A percentile compares a stretch with the other conserved stretches of the same genome.
Evolutionary conservation across 2,113 vertebrate genomes (phyloP).

Genomic region (Microtus ochrogaster): DNA sequence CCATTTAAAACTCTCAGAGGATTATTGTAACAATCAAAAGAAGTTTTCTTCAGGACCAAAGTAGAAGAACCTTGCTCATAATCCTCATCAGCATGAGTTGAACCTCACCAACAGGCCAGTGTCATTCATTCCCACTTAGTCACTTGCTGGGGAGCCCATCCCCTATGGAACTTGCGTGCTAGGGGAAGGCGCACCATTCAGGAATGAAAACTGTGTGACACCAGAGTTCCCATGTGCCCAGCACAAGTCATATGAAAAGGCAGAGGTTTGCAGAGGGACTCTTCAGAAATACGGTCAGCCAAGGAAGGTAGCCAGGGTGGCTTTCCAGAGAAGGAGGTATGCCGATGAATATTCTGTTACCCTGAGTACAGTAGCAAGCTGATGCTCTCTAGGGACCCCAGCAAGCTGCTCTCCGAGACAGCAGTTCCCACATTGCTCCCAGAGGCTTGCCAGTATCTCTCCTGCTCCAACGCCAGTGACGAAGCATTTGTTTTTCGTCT

Average conservation of each 20-base stretch:
- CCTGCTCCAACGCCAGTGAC: background rate
- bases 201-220: background rate
- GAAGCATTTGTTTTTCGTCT: background rate
- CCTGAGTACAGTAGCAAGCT: background rate
- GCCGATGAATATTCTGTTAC: background rate
- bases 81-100: background rate
- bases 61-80: background rate
- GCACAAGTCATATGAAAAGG: background rate
- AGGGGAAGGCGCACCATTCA: background rate
- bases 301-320: background rate
- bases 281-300: background rate
- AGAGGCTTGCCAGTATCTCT: background rate
- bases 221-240: background rate
- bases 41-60: background rate
- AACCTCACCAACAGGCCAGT: background rate
- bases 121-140: background rate
- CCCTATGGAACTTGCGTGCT: background rate
- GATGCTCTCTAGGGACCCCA: fast-evolving
- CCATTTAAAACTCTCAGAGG: background rate
- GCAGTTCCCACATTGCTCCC: background rate
- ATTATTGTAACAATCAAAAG: background rate
- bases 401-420: background rate
- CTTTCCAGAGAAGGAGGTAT: background rate
- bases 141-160: background rate
- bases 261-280: background rate